These are phyloP conservation scores for Mesorhabditis spiculigera DNA, from an alignment of 2,888 invertebrate genomes.

Conservation along the genomic window DNA sequence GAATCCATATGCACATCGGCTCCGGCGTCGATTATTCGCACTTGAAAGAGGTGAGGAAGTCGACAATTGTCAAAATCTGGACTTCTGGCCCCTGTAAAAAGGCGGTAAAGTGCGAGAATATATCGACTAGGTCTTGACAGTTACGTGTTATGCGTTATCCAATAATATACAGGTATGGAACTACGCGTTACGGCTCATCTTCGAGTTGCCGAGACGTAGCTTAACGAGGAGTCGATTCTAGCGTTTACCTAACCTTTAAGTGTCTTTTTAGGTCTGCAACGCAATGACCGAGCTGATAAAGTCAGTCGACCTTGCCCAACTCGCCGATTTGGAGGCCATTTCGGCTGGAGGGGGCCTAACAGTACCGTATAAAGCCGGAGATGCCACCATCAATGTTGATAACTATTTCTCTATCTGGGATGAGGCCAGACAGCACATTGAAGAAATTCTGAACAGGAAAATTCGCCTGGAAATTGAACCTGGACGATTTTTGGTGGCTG, in stretches of 20 bases:
- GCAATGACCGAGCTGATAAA: background rate
- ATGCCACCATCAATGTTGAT: background rate
- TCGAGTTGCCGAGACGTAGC: no score
- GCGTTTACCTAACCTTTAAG: no score
- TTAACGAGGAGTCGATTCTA: no score
- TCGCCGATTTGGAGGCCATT: background rate
- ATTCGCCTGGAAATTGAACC: constrained; percentile 1
- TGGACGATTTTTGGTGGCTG: constrained; percentile 5
- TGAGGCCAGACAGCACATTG: background rate
- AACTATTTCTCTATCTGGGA: background rate
- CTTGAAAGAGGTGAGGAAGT: background rate
- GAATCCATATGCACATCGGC: background rate
- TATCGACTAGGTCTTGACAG: no score
- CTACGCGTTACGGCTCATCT: no score
- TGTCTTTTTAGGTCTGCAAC: background rate
- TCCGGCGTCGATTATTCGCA: background rate
- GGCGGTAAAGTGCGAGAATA: no score
- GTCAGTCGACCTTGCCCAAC: background rate
- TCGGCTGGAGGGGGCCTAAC: background rate
- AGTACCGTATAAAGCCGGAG: background rate
- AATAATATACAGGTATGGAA: no score
- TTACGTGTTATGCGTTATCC: no score
- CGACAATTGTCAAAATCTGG: no score
- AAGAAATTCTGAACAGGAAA: constrained; percentile 3
- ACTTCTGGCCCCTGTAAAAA: no score